Conservation (phyloP, 2,888 invertebrate genomes). For the Xylota segnis region DNA sequence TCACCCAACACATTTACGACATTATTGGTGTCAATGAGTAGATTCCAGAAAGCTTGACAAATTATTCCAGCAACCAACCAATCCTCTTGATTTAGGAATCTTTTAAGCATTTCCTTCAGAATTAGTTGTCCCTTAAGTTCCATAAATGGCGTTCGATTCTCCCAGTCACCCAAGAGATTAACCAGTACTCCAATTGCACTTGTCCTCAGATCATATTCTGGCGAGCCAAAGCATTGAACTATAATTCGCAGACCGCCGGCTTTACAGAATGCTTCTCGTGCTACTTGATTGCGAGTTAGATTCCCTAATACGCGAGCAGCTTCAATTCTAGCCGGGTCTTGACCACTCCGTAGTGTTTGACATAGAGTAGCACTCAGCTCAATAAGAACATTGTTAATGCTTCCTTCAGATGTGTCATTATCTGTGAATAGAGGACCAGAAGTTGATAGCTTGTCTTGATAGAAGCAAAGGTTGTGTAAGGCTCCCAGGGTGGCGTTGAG, state of each 20-base stretch:
- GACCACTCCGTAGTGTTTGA: constrained; percentile 79
- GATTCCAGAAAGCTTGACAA: constrained; percentile 91
- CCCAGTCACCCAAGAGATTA: constrained; percentile 89
- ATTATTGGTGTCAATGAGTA: constrained; percentile 86
- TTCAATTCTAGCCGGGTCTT: constrained; percentile 86
- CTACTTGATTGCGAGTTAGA: constrained; percentile 89
- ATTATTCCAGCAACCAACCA: constrained; percentile 90
- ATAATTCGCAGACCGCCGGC: constrained; percentile 88
- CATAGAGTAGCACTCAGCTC: constrained; percentile 81
- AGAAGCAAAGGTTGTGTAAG: constrained; percentile 93
- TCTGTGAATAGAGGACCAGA: background rate
- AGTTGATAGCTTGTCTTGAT: constrained; percentile 84
- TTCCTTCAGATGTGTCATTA: constrained; percentile 82
- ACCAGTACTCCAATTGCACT: constrained; percentile 93
- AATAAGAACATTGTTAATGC: constrained; percentile 81
- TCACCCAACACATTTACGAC: constrained; percentile 85
- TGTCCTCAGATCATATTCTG: constrained; percentile 89
- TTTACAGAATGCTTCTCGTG: constrained; percentile 88
- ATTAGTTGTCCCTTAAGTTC: constrained; percentile 85
- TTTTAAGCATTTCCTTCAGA: constrained; percentile 86
- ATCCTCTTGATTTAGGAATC: constrained; percentile 86
- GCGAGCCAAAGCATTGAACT: constrained; percentile 86
- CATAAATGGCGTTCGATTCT: constrained; percentile 86
- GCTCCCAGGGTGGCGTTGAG: constrained; percentile 92
- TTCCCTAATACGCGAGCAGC: constrained; percentile 93